Evolutionary conservation across 2,888 invertebrate species (phyloP), one percentile per base, ranked within the genome.

Genomic region (Syritta pipiens): DNA sequence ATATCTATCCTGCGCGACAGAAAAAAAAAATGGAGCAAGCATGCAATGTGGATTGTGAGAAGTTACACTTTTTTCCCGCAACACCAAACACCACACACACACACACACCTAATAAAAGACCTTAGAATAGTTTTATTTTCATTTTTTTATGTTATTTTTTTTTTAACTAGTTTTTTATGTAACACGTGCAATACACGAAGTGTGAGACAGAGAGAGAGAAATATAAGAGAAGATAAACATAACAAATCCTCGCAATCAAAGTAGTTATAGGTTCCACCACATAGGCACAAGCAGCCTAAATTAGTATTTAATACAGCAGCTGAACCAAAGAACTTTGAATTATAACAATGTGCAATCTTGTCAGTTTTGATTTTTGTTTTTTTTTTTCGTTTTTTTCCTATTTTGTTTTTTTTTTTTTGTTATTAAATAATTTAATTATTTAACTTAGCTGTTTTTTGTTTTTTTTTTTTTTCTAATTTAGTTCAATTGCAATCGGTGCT

Each of bases 351-450:
- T 81, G 75, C 71, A 72, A 72, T 67, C 76, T 81, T 71, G 71
- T 81, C 79, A 72, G 49, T 67, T 67, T 37, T 63, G 59, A 44
- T 63, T 44, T 17, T 57, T 42, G 35, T 46, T 32, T 30, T 40
- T 67, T 65, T 57, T 62, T 67, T 48, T 32, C 51, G 22, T 40
- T 35, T 63, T 59, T 65, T 46, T 53, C 30, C 40, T 10, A 37
- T 28, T 59, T 44, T 53, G 74, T 65, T 46, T 53, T 37, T 46
- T 10, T 30, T 28, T 59, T 44, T 53, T 76, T 76, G 55, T 77
- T 81, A 79, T 76, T 76, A 67, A 81, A 83, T 81, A 82, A 65
- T 74, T 51, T 69, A 48, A 57, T 76, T 81, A 62, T 71, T 75
- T 83, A 82, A 82, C 81, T 83, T 82, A 32, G 42, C 49, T 71